These are phyloP conservation scores for Actenoides lindsayi DNA, from an alignment of 2,113 vertebrate species.

Conservation along the genomic window DNA sequence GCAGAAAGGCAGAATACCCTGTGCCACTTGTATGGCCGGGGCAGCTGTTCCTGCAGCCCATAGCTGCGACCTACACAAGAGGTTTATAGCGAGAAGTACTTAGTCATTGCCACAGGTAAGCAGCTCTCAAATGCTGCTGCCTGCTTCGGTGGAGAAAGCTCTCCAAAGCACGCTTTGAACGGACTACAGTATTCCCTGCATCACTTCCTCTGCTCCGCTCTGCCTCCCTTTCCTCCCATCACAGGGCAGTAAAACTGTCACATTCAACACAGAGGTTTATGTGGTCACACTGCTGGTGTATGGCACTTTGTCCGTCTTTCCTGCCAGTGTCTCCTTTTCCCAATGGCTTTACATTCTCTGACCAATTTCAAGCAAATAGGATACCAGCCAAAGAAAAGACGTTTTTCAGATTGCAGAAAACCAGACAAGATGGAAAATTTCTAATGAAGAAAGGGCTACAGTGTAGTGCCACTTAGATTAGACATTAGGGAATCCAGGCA, in stretches of 20 bases:
- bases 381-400: neutral
- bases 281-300: rapidly evolving
- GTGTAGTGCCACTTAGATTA: neutral
- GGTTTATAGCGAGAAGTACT: neutral
- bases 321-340: neutral
- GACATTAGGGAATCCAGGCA: neutral
- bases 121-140: neutral
- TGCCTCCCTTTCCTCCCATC: neutral
- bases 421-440: neutral
- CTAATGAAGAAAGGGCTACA: neutral
- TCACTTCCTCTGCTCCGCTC: neutral
- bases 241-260: neutral
- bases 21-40: neutral
- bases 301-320: neutral
- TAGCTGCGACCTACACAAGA: neutral
- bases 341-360: neutral
- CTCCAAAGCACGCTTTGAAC: neutral
- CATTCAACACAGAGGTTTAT: neutral
- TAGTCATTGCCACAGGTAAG: neutral
- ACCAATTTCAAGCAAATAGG: neutral
- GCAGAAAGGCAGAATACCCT: neutral
- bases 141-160: neutral
- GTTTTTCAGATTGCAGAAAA: neutral
- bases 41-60: neutral
- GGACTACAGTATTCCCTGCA: neutral